Evolutionary conservation across 30 jellyfish, hydroid and myxozoan species (phyloP), one percentile per base, ranked within the genome.

Genomic region (Cassiopea xamachana): DNA sequence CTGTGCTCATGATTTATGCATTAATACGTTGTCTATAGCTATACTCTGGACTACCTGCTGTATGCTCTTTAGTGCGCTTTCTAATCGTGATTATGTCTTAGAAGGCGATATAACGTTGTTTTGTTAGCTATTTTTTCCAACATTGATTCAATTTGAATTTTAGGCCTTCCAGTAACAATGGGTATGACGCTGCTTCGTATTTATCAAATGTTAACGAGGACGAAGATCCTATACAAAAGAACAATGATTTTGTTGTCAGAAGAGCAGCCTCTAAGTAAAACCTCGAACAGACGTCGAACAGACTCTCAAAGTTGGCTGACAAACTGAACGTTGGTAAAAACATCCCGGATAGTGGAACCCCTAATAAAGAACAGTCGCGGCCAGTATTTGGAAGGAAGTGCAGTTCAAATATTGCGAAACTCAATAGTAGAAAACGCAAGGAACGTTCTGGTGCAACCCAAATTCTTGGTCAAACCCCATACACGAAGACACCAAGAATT

Each of bases 381-480:
- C 94, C 94, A 5, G 89, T 81, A 0, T 87, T 87, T 70, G 89
- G 94, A 44, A 78, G 84, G 49, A 51, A 76, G 50, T 80, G 89
- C 60, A 87, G 89, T 50, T 87, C 94, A 6, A 75, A 87, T 48
- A 58, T 80, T 39, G 86, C 94, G 1, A 87, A 87, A 68, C 76
- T 87, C 50, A 87, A 61, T 50, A 81, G 48, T 8, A 89, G 94
- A 12, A 82, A 77, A 49, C 62, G 48, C n/a, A 86, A 86, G 46
- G 93, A 86, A 12, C 75, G 87, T 71, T 59, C 89, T 2, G 89
- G 89, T 3, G 84, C 78, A 14, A 60, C 80, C n/a, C 81, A 81
- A 49, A 76, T 81, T 39, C 94, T 64, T 64, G 94, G 94, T n/a
- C 89, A 77, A 60, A 87, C 89, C 7, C 94, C 94, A 76, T 87